A percentile compares a stretch with the other conserved stretches of the same genome.
phyloP scores from a whole-genome alignment of 2,113 vertebrate genomes.

The Pungitius pungitius region DNA sequence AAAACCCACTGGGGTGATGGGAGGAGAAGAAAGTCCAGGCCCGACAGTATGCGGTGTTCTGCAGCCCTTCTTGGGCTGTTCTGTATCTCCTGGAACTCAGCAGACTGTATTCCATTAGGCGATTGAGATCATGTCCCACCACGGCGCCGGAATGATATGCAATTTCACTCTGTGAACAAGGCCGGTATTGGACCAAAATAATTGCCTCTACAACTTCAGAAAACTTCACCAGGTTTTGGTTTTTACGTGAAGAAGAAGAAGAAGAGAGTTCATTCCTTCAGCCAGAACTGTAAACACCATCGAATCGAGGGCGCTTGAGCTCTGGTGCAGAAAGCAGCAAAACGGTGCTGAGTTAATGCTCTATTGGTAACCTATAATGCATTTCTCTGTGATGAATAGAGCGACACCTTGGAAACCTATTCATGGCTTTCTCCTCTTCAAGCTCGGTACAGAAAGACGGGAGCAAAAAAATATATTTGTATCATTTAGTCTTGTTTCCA shows the following conservation, averaged over 20 bases:
- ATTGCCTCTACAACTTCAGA: slow-evolving; percentile 9
- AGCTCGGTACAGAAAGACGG: not conserved
- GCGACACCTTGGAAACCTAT: not conserved
- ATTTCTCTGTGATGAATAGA: slow-evolving; percentile 10
- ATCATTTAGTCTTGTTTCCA: slow-evolving; percentile 41
- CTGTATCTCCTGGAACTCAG: not conserved
- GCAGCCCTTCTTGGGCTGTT: slow-evolving; percentile 16
- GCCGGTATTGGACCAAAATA: slow-evolving; percentile 44
- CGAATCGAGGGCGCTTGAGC: slow-evolving; percentile 10
- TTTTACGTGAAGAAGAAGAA: slow-evolving; percentile 5
- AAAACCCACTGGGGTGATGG: slow-evolving; percentile 26
- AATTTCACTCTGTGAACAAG: slow-evolving; percentile 45
- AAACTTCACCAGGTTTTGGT: not conserved
- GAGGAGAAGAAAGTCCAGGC: slow-evolving; percentile 27
- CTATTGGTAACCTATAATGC: slow-evolving; percentile 8
- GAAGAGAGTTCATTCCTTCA: not conserved
- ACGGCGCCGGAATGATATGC: slow-evolving; percentile 23
- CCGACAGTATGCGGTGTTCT: slow-evolving; percentile 7
- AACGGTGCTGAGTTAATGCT: not conserved
- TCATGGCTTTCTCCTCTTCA: not conserved
- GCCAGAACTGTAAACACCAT: slow-evolving; percentile 15
- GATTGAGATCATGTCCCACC: slow-evolving; percentile 15
- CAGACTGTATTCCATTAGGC: slow-evolving; percentile 31
- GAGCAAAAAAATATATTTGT: slow-evolving; percentile 27
- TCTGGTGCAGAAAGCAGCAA: slow-evolving; percentile 6